Evolutionary conservation across 2,797 vertebrate genomes (phyloP), one percentile per base, ranked within the genome.

Genomic region (Hippocampus kuda): DNA sequence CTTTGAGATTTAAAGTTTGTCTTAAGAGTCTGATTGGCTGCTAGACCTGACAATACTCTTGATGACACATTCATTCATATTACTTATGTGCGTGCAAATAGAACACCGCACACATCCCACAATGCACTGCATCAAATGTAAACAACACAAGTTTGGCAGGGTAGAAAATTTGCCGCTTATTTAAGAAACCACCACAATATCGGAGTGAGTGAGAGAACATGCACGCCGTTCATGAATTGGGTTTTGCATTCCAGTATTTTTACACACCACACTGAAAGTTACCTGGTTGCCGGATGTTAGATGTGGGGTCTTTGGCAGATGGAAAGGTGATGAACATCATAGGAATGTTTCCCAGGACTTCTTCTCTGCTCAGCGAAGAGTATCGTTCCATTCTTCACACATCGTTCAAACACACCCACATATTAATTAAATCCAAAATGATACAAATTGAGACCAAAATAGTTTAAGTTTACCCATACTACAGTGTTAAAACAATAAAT

Each of bases 311-410:
- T 83, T 94, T 93, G 64, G 91, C 92, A 0, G 92, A 91, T 0
- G 92, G 92, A 75, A 90, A 93, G 20, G 91, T 93, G 80, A 93
- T 85, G 73, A 92, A 93, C 88, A 93, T 91, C 90, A 93, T 91
- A 26, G 91, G 90, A 75, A 92, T 82, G 75, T 91, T 88, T 0
- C 90, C 87, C 0, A 88, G 70, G 10, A 93, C 87, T 0, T 92
- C 75, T 0, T 93, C 90, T 34, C 69, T 86, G 69, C 76, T 79
- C 70, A 91, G 77, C 44, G 87, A 86, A 0, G 76, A 53, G 22
- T 89, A 92, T 0, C 0, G 63, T 7, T 88, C 85, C 90, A 92
- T 91, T 70, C 92, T 93, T 62, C 26, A 56, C 41, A 67, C 18
- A 73, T 12, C 66, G 20, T 5, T 27, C 56, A 60, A 34, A 61